Evolutionary conservation across 35 echinoderm and acorn worm genomes (phyloP), one percentile per base, ranked within the genome.

Genomic region (Apostichopus japonicus): DNA sequence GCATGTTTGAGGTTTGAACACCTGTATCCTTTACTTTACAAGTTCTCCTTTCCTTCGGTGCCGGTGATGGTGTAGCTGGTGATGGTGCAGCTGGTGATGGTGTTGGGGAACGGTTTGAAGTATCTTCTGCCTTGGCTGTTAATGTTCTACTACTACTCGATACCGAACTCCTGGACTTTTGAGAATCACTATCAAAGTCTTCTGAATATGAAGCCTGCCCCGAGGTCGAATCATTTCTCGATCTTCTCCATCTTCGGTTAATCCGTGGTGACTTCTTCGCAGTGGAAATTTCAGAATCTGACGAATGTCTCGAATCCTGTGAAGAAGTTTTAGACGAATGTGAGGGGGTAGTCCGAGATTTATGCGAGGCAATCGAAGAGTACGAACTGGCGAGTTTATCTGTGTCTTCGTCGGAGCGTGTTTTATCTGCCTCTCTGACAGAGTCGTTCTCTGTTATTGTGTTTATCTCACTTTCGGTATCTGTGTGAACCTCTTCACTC

Each of bases 321-420:
- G 86, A 53, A 22, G 56, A 14, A 8, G 15, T 62, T 21, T 6
- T 72, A 8, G 86, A 89, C 0, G 8, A 56, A 27, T 52, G 8
- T 51, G 86, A 19, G 21, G 86, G 53, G 6, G 56, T 4, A 9
- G 17, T 8, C 11, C 56, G 24, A 19, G 86, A 89, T 23, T 0
- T 57, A 17, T 73, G 21, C 21, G 86, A 89, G 13, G 23, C 67
- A 73, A 72, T 25, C 8, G 86, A 89, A 51, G 62, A 89, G 25
- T 67, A 89, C 5, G 67, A 72, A 15, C 62, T 59, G 24, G 56
- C 86, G 8, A 57, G 17, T 19, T 8, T 8, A 22, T 89, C 86
- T 89, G 86, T 89, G 8, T 89, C 86, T 11, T 89, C 86, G 17
- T 89, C 86, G 24, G 86, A 89, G 22, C 19, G 11, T 17, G 44